phyloP scores from a whole-genome alignment of 2,888 invertebrate species.

The Lathronympha strigana region DNA sequence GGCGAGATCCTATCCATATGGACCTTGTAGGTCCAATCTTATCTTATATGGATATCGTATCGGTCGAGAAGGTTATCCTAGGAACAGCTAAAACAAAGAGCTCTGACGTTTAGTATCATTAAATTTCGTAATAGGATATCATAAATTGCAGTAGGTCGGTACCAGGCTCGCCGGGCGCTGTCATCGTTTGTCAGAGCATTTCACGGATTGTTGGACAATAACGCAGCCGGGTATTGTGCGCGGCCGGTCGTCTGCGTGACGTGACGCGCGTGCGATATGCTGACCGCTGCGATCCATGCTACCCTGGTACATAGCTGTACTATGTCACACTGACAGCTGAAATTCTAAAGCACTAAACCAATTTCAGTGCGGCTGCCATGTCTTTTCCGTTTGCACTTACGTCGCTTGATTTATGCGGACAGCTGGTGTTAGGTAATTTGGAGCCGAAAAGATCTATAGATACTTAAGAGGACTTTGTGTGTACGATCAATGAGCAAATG shows the following conservation, averaged over 20 bases:
- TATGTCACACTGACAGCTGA: conserved; percentile 43
- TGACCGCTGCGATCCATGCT: conserved; percentile 50
- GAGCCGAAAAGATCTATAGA: conserved; percentile 28
- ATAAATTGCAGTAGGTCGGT: conserved; percentile 82
- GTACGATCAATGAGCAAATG: no score
- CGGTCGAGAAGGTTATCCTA: conserved; percentile 8
- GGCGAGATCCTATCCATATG: no score
- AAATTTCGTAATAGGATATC: conserved; percentile 84
- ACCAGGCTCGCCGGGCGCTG: conserved; percentile 75
- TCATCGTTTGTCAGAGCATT: conserved; percentile 85
- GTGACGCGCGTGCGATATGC: conserved; percentile 58
- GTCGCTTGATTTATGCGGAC: conserved; percentile 40
- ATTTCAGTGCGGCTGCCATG: conserved; percentile 41
- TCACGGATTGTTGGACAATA: conserved; percentile 84
- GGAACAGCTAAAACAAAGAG: conserved; percentile 66
- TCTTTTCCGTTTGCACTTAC: conserved; percentile 39
- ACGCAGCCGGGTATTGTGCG: conserved; percentile 74
- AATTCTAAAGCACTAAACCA: conserved; percentile 43
- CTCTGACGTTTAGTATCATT: conserved; percentile 81
- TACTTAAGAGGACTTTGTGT: conserved; percentile 5
- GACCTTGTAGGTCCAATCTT: background rate
- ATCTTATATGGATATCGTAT: background rate
- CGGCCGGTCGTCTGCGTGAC: conserved; percentile 61
- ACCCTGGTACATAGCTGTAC: conserved; percentile 48
- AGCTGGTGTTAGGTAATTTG: conserved; percentile 36